These are phyloP conservation scores for Blastomussa wellsi DNA, from an alignment of 92 coral and sea anemone species.

Conservation along the genomic window DNA sequence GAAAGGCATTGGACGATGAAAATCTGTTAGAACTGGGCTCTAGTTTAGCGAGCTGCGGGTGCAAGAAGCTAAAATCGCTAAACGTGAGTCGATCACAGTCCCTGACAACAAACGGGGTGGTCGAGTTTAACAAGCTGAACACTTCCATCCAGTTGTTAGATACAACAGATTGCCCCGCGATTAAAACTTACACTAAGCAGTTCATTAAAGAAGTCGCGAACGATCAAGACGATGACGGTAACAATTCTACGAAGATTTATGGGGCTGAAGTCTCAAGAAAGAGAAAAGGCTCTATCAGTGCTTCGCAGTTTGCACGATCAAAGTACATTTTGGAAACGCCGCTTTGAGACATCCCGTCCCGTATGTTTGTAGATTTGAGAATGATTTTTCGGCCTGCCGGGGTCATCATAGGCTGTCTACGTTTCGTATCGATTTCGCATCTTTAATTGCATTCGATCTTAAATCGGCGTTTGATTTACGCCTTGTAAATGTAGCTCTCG, in stretches of 20 bases:
- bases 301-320: constrained; percentile 73
- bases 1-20: constrained; percentile 59
- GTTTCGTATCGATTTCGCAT: too few species aligned
- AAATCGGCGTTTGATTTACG: too few species aligned
- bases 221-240: constrained; percentile 16
- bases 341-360: constrained; percentile 32
- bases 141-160: constrained; percentile 48
- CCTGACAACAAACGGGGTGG: constrained; percentile 57
- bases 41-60: constrained; percentile 41
- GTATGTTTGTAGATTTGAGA: background rate
- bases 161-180: constrained; percentile 57
- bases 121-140: constrained; percentile 27
- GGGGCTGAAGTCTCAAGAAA: constrained; percentile 1
- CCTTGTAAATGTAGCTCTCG: too few species aligned
- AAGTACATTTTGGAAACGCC: constrained; percentile 80
- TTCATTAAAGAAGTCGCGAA: background rate
- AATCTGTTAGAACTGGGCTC: constrained; percentile 47
- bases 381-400: background rate
- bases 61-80: constrained; percentile 40
- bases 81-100: constrained; percentile 54
- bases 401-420: too few species aligned
- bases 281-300: constrained; percentile 65
- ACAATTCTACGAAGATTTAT: background rate
- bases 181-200: background rate
- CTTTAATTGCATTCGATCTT: too few species aligned